Conservation (phyloP, 2,797 vertebrate genomes). For the Characodon lateralis region DNA sequence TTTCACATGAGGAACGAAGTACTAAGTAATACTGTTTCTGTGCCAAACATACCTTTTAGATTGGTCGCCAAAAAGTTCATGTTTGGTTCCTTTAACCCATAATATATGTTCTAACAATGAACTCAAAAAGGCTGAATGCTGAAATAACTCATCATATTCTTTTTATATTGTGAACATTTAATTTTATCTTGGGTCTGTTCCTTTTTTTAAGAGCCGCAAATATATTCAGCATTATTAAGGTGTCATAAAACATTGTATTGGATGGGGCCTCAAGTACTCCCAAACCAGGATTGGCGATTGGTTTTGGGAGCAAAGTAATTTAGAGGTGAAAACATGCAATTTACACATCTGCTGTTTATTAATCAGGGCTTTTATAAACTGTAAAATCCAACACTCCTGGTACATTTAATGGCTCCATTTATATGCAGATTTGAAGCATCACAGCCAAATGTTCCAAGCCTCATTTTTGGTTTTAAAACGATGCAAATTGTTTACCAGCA, state of each 20-base stretch:
- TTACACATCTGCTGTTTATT: neutral
- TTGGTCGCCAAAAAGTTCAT: no score
- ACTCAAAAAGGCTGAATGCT: no score
- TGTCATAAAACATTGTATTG: neutral
- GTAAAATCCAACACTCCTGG: neutral
- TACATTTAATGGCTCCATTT: conserved; percentile 12
- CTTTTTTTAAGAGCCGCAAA: neutral
- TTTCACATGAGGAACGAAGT: no score
- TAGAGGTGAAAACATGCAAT: neutral
- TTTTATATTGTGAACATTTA: neutral
- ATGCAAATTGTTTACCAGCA: conserved; percentile 1
- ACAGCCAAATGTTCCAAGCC: neutral
- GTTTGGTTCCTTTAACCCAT: no score
- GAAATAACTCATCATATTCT: no score
- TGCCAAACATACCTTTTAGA: no score
- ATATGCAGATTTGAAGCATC: neutral
- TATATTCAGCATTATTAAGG: neutral
- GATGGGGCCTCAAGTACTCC: neutral
- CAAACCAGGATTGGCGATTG: neutral
- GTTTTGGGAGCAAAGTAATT: neutral
- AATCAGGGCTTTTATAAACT: conserved; percentile 2
- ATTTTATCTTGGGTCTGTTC: neutral
- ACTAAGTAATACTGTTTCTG: no score
- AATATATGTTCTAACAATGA: neutral
- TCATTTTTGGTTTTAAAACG: conserved; percentile 2